These are phyloP conservation scores for Gymnoscopelus microlampas DNA, from an alignment of 2,797 vertebrate genomes.

Conservation along the genomic window DNA sequence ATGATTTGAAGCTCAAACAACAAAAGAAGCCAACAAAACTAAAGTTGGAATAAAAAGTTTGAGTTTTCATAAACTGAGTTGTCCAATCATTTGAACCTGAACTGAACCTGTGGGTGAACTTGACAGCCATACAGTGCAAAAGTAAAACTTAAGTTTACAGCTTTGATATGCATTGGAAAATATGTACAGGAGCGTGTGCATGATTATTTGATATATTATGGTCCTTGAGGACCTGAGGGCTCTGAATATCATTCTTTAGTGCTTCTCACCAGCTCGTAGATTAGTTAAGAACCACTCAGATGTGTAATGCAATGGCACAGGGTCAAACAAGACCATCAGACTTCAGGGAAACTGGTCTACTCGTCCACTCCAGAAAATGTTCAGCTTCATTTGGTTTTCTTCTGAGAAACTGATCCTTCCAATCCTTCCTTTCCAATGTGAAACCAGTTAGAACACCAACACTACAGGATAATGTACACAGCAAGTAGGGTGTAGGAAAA, in stretches of 20 bases:
- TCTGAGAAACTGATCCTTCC: slow-evolving; percentile 12
- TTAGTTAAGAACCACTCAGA: slow-evolving; percentile 18
- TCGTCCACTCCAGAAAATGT: slow-evolving; percentile 28
- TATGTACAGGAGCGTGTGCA: slow-evolving; percentile 15
- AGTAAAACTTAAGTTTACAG: not conserved
- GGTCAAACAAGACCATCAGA: slow-evolving; percentile 1
- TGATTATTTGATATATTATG: slow-evolving; percentile 46
- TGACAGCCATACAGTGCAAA: too few species aligned
- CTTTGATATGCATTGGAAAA: slow-evolving; percentile 3
- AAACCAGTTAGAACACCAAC: not conserved
- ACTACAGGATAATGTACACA: slow-evolving; percentile 1
- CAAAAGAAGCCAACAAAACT: too few species aligned
- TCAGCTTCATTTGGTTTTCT: slow-evolving; percentile 5
- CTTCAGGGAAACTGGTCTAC: slow-evolving; percentile 23
- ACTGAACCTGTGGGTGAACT: too few species aligned
- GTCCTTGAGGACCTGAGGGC: slow-evolving; percentile 17
- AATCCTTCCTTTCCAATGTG: not conserved
- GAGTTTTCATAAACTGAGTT: too few species aligned
- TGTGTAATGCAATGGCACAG: slow-evolving; percentile 9
- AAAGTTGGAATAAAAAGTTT: too few species aligned
- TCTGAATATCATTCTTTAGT: slow-evolving; percentile 35
- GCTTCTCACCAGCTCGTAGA: slow-evolving; percentile 25
- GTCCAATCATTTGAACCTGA: too few species aligned
- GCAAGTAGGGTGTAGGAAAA: slow-evolving; percentile 8
- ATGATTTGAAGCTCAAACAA: too few species aligned